phyloP scores from a whole-genome alignment of 2,113 vertebrate species.

The Semicossyphus pulcher region DNA sequence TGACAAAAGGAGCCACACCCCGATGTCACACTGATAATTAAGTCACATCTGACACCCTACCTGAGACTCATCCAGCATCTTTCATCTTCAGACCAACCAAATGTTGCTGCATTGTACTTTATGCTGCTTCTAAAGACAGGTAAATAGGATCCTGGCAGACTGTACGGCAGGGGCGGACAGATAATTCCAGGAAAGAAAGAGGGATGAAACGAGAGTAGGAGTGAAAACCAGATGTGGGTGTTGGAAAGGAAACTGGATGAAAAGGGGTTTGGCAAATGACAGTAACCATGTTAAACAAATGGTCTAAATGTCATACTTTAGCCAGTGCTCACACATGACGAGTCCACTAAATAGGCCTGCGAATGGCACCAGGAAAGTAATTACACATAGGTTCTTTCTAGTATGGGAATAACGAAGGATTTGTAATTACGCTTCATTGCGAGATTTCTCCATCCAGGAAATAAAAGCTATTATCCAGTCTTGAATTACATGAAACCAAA shows the following conservation, averaged over 20 bases:
- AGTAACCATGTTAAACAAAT: conserved; percentile 44
- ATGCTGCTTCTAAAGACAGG: conserved; percentile 1
- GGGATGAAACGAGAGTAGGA: conserved; percentile 17
- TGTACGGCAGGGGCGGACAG: conserved; percentile 10
- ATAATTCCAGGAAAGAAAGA: conserved; percentile 23
- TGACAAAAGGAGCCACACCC: not conserved
- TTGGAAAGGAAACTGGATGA: conserved; percentile 10
- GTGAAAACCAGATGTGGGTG: conserved; percentile 38
- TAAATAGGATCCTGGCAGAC: conserved; percentile 5
- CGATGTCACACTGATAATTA: conserved; percentile 12
- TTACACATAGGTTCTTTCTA: conserved; percentile 64
- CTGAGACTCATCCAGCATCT: not conserved
- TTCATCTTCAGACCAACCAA: conserved; percentile 10
- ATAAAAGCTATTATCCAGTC: conserved; percentile 73
- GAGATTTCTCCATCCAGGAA: conserved; percentile 66
- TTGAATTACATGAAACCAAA: conserved; percentile 72
- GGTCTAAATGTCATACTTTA: conserved; percentile 61
- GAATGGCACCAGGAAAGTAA: conserved; percentile 66
- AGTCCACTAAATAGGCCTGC: conserved; percentile 47
- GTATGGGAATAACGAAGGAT: conserved; percentile 58
- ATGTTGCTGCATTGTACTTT: conserved; percentile 10
- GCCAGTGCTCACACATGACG: conserved; percentile 39
- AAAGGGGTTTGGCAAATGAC: conserved; percentile 37
- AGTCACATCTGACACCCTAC: not conserved
- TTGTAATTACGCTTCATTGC: conserved; percentile 64